Conservation (phyloP, 37 sponge, comb jelly and placozoan genomes). For the Crambe crambe region DNA sequence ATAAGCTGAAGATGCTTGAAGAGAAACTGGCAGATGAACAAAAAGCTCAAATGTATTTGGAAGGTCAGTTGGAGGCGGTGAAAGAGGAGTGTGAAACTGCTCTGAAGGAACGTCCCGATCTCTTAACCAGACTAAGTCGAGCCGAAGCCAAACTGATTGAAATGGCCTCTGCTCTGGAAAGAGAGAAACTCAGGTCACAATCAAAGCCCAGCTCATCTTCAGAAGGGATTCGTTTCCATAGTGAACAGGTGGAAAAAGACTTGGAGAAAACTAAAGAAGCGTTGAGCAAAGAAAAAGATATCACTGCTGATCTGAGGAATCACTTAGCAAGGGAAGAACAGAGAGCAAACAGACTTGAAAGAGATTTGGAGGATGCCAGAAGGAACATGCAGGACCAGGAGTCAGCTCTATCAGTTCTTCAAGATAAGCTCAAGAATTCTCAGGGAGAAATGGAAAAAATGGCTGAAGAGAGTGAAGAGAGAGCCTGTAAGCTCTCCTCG, state of each 20-base stretch:
- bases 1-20: constrained; percentile 11
- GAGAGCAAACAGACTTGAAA: constrained; percentile 2
- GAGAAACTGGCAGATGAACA: constrained; percentile 27
- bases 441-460: constrained; percentile 30
- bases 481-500: constrained; percentile 1
- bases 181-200: background rate
- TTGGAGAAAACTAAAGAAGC: background rate
- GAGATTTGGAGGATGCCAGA: constrained; percentile 1
- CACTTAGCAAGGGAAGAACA: constrained; percentile 24
- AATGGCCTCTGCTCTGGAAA: constrained; percentile 15
- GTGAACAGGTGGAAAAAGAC: background rate
- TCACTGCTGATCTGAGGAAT: constrained; percentile 1
- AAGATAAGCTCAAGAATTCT: background rate
- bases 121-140: constrained; percentile 52
- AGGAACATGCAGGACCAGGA: constrained; percentile 13
- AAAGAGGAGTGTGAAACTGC: constrained; percentile 51
- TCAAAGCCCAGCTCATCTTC: background rate
- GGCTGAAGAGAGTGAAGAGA: constrained; percentile 13
- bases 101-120: constrained; percentile 50
- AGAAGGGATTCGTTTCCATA: background rate
- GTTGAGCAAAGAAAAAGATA: constrained; percentile 26
- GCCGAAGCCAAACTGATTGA: constrained; percentile 46
- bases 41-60: constrained; percentile 43
- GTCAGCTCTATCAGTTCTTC: constrained; percentile 8
- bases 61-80: constrained; percentile 70